phyloP scores from a whole-genome alignment of 2,113 vertebrate species.

The Aix galericulata region DNA sequence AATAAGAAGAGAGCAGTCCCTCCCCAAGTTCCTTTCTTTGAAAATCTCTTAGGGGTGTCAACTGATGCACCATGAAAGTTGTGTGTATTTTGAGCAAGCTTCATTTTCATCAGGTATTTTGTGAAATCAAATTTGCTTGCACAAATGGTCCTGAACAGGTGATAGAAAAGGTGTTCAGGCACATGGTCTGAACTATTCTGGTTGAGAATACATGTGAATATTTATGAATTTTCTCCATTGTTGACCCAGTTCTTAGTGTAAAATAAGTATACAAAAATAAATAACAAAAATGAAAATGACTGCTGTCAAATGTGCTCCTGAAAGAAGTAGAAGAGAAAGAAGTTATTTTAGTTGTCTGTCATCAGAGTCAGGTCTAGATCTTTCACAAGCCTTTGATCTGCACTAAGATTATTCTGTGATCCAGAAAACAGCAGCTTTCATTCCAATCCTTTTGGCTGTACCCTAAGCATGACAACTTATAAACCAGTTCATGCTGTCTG shows the following conservation, averaged over 20 bases:
- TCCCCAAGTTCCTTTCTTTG: neutral
- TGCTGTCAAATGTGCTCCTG: neutral
- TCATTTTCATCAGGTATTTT: neutral
- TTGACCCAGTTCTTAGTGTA: neutral
- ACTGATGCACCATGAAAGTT: neutral
- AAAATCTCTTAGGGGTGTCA: neutral
- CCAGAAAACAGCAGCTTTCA: slow-evolving; percentile 66
- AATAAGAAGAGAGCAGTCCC: neutral
- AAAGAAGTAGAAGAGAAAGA: neutral
- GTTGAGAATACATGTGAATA: neutral
- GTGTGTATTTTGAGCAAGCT: neutral
- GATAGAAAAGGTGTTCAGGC: neutral
- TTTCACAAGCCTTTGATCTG: slow-evolving; percentile 75
- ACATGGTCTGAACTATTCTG: neutral
- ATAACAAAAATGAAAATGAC: neutral
- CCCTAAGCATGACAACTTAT: slow-evolving; percentile 73
- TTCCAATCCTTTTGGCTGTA: slow-evolving; percentile 71
- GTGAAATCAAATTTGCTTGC: neutral
- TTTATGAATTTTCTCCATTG: neutral
- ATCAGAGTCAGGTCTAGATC: slow-evolving; percentile 69
- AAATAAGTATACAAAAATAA: neutral
- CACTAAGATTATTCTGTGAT: slow-evolving; percentile 71
- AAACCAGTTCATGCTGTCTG: slow-evolving; percentile 78
- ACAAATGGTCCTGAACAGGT: neutral
- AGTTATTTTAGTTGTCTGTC: slow-evolving; percentile 70